A percentile compares a stretch with the other conserved stretches of the same genome.
Evolutionary conservation across 1,140 invertebrate species (phyloP).

Genomic region (Sinella curviseta): DNA sequence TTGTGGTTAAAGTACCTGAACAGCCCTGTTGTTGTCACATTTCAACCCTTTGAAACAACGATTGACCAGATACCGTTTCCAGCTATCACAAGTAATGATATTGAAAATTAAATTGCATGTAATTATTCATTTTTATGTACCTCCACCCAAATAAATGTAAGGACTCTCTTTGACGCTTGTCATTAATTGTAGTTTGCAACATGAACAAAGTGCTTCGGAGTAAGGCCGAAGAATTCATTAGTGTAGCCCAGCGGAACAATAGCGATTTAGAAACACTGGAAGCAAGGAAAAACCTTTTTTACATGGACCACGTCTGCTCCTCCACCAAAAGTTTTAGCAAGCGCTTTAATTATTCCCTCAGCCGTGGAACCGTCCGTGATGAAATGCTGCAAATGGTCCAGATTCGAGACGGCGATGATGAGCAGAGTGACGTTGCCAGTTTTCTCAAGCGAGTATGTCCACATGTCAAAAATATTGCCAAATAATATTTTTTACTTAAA

Average conservation of each 20-base stretch:
- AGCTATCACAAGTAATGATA: constrained; percentile 42
- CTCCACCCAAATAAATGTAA: too few species aligned
- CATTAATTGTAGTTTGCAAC: constrained; percentile 39
- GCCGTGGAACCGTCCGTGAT: not conserved
- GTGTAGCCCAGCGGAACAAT: not conserved
- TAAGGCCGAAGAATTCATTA: constrained; percentile 32
- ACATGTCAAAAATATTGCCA: too few species aligned
- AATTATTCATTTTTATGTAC: not conserved
- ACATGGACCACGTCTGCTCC: constrained; percentile 45
- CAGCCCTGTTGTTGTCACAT: constrained; percentile 63
- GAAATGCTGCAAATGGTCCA: not conserved
- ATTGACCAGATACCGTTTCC: constrained; percentile 47
- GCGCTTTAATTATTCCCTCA: constrained; percentile 40
- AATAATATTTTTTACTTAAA: not conserved
- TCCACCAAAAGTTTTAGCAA: constrained; percentile 43
- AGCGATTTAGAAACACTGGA: not conserved
- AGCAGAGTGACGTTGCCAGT: constrained; percentile 15
- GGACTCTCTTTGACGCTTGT: not conserved
- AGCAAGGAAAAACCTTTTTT: constrained; percentile 35
- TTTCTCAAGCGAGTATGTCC: not conserved
- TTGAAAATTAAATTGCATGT: not conserved
- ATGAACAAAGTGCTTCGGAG: constrained; percentile 47
- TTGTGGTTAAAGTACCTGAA: constrained; percentile 61
- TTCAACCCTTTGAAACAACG: constrained; percentile 52
- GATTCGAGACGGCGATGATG: constrained; percentile 20